A percentile compares a stretch with the other conserved stretches of the same genome.
These are phyloP conservation scores for Orbicella faveolata DNA, from an alignment of 64 coral and sea anemone genomes.

Conservation along the genomic window DNA sequence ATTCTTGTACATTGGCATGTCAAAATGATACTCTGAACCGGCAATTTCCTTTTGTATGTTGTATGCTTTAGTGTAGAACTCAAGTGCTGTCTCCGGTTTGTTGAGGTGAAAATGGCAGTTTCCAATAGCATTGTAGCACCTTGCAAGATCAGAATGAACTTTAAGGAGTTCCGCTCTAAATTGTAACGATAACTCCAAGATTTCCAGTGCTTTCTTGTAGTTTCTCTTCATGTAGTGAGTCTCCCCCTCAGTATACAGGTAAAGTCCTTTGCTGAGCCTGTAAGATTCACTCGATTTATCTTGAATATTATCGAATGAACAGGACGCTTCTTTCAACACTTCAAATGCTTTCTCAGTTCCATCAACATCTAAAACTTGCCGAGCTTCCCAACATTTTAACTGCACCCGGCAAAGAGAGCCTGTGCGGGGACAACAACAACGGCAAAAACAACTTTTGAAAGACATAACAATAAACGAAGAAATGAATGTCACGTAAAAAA, in stretches of 20 bases:
- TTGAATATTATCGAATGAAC: not conserved
- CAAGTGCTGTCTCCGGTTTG: not conserved
- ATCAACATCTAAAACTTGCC: not conserved
- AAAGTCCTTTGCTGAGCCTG: not conserved
- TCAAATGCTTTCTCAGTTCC: constrained; percentile 3
- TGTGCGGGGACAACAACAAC: not conserved
- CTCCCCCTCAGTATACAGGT: not conserved
- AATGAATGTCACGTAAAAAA: too few relatives aligned
- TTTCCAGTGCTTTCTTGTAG: not conserved
- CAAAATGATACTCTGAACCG: constrained; percentile 12
- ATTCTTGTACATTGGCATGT: constrained; percentile 36
- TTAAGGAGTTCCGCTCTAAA: not conserved
- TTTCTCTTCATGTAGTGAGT: not conserved
- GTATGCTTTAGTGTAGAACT: constrained; percentile 24
- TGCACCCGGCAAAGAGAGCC: not conserved
- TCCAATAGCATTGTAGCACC: constrained; percentile 31
- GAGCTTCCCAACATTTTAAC: not conserved
- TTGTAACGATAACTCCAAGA: not conserved
- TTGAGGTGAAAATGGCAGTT: not conserved
- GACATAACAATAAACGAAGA: too few relatives aligned
- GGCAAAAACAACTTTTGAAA: too few relatives aligned
- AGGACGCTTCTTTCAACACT: not conserved
- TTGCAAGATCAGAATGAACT: not conserved
- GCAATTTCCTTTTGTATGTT: constrained; percentile 11
- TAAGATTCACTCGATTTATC: not conserved